Evolutionary conservation across 2,113 vertebrate species (phyloP), one percentile per base, ranked within the genome.

Genomic region (Grus americana): DNA sequence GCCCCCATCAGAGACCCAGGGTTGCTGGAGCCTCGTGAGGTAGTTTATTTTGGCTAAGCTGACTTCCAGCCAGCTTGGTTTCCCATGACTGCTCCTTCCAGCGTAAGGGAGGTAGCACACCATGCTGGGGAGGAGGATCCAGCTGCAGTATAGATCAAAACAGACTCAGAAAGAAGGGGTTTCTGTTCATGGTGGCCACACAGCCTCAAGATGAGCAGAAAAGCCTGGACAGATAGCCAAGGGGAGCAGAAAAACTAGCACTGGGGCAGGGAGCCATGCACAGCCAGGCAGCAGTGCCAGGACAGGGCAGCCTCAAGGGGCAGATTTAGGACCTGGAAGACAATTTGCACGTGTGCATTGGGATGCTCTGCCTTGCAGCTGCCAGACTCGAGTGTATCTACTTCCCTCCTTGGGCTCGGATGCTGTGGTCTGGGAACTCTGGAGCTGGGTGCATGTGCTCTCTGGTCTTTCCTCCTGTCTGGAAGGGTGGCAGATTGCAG

Each of bases 361-460:
- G 38, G 26, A 54, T 71, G 38, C 62, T 93, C 11, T 81, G 18
- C 38, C 34, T 46, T 7, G 2, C 42, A 42, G 55, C 42, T 86
- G 29, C 57, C 55, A 79, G 86, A 94, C 86, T 88, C 38, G 73
- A 95, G 94, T 93, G 82, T 92, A 93, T 23, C 59, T 84, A 9
- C 93, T 93, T 92, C 86, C 23, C 27, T 71, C 29, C n/a, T 9
- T 46, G 38, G 36, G 21, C 34, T 54, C 3, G 0, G 38, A 20
- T 80, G 70, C 67, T 49, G 47, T 16, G 10, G 9, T 67, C 3
- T 85, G 86, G 70, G 61, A 19, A 18, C 52, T 95, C 79, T 74
- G 29, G 46, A 79, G 73, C 26, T 92, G 81, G 42, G 30, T 92
- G 94, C 76, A 81, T 93, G 88, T 7, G 1, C 13, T 92, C 40